Evolutionary conservation across 1,140 invertebrate genomes (phyloP).

Genomic region (Eumeta japonica): DNA sequence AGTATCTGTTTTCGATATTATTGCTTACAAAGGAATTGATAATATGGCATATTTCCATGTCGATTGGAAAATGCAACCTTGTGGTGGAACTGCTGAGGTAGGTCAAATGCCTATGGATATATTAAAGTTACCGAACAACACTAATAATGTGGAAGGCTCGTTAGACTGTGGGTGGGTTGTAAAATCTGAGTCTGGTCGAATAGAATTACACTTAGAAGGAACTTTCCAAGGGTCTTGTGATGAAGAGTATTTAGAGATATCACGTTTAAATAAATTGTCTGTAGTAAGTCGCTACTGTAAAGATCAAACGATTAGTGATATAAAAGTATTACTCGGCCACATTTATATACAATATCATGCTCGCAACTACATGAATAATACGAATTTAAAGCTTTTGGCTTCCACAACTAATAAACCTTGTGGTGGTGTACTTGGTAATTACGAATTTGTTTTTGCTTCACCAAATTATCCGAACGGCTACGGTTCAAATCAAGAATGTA

Average conservation of each 20-base stretch:
- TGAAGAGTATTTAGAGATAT: constrained; percentile 60
- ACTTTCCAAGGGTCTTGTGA: constrained; percentile 52
- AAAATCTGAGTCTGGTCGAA: constrained; percentile 50
- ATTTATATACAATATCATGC: constrained; percentile 70
- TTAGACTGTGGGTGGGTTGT: constrained; percentile 69
- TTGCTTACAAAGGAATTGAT: not conserved
- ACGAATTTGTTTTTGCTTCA: constrained; percentile 48
- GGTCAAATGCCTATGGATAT: constrained; percentile 37
- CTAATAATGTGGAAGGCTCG: constrained; percentile 50
- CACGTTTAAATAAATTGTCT: constrained; percentile 54
- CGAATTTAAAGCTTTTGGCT: constrained; percentile 24
- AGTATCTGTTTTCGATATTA: not conserved
- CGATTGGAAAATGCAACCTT: constrained; percentile 53
- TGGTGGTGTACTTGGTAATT: constrained; percentile 59
- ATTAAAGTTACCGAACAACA: constrained; percentile 23
- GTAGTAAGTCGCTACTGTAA: constrained; percentile 66
- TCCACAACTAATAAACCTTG: constrained; percentile 38
- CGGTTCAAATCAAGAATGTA: constrained; percentile 74
- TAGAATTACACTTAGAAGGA: constrained; percentile 58
- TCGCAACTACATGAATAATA: constrained; percentile 23
- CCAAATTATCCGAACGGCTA: constrained; percentile 65
- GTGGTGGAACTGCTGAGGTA: constrained; percentile 60
- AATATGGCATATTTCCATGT: constrained; percentile 48
- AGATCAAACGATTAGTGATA: too few species aligned
- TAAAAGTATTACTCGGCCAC: too few species aligned